Percentiles rank a stretch among this genome's conserved stretches.
These are phyloP conservation scores for Etheostoma perlongum DNA, from an alignment of 2,797 vertebrate species.

Conservation along the genomic window DNA sequence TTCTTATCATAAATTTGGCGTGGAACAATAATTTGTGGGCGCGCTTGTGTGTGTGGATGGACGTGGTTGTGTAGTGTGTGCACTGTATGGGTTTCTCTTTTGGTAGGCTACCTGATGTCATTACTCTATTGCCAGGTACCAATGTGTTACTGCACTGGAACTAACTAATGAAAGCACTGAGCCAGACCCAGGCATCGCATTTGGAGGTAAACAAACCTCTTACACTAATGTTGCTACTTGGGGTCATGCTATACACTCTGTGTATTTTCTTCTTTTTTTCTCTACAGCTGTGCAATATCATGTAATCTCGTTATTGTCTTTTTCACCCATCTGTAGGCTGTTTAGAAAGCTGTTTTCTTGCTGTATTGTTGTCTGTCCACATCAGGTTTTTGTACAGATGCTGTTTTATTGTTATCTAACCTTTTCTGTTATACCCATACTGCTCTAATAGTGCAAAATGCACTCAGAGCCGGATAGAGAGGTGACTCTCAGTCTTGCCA, in stretches of 20 bases:
- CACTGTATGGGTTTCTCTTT: slow-evolving; percentile 65
- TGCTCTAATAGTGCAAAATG: slow-evolving; percentile 71
- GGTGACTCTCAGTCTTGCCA: slow-evolving; percentile 58
- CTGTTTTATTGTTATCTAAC: slow-evolving; percentile 24
- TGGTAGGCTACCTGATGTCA: slow-evolving; percentile 72
- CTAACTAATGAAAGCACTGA: slow-evolving; percentile 82
- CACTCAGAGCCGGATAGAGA: slow-evolving; percentile 69
- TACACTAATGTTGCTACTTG: slow-evolving; percentile 66
- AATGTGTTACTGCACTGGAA: slow-evolving; percentile 81
- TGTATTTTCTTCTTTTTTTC: slow-evolving; percentile 42
- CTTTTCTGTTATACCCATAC: slow-evolving; percentile 54
- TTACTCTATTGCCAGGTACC: slow-evolving; percentile 76
- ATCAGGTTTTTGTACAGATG: slow-evolving; percentile 68
- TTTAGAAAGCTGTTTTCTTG: slow-evolving; percentile 61
- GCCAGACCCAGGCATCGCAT: slow-evolving; percentile 78
- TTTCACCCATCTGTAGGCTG: slow-evolving; percentile 50
- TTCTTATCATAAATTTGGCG: slow-evolving; percentile 50
- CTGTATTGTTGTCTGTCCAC: slow-evolving; percentile 63
- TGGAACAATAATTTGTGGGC: slow-evolving; percentile 55
- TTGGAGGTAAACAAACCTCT: slow-evolving; percentile 81
- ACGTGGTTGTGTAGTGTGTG: slow-evolving; percentile 52
- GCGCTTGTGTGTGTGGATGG: slow-evolving; percentile 46
- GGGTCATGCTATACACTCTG: slow-evolving; percentile 68
- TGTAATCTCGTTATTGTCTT: slow-evolving; percentile 56
- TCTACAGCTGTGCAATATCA: slow-evolving; percentile 78